A percentile compares a stretch with the other conserved stretches of the same genome.
These are phyloP conservation scores for Perccottus glenii DNA, from an alignment of 2,113 vertebrate genomes.

Conservation along the genomic window DNA sequence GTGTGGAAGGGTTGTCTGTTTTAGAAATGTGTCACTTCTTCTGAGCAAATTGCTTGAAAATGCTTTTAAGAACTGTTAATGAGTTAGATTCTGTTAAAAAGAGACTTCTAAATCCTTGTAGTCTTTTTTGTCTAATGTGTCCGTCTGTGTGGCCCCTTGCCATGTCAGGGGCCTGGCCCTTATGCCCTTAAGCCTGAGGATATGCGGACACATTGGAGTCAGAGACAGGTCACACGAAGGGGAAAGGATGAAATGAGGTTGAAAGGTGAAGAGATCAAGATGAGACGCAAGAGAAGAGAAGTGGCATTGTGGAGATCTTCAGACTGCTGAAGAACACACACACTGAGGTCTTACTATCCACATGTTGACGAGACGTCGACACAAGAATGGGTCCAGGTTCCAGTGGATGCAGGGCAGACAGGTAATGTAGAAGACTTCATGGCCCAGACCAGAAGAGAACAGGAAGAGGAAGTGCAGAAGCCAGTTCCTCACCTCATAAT, in stretches of 20 bases:
- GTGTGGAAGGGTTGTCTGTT: conserved; percentile 5
- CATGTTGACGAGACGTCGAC: conserved; percentile 88
- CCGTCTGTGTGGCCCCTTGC: conserved; percentile 46
- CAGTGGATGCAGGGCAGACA: conserved; percentile 91
- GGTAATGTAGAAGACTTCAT: conserved; percentile 95
- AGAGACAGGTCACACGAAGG: conserved; percentile 61
- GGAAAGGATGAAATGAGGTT: conserved; percentile 65
- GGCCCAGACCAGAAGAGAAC: conserved; percentile 87
- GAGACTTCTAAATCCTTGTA: conserved; percentile 4
- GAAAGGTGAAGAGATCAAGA: conserved; percentile 59
- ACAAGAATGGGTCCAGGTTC: conserved; percentile 90
- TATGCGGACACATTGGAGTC: conserved; percentile 59
- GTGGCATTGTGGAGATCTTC: conserved; percentile 51
- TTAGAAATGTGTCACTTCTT: conserved; percentile 19
- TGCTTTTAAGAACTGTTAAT: conserved; percentile 17
- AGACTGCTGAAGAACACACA: not conserved
- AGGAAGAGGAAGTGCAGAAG: conserved; percentile 90
- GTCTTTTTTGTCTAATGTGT: conserved; percentile 24
- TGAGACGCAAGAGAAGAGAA: conserved; percentile 48
- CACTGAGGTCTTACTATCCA: conserved; percentile 77
- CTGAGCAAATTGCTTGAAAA: conserved; percentile 16
- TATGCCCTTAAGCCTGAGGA: conserved; percentile 53
- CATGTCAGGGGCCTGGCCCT: conserved; percentile 50
- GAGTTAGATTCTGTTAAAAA: conserved; percentile 24
- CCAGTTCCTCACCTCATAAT: conserved; percentile 88